Base-by-base conservation (phyloP, 1,140 invertebrate species). In the Drosophila bifasciata region DNA sequence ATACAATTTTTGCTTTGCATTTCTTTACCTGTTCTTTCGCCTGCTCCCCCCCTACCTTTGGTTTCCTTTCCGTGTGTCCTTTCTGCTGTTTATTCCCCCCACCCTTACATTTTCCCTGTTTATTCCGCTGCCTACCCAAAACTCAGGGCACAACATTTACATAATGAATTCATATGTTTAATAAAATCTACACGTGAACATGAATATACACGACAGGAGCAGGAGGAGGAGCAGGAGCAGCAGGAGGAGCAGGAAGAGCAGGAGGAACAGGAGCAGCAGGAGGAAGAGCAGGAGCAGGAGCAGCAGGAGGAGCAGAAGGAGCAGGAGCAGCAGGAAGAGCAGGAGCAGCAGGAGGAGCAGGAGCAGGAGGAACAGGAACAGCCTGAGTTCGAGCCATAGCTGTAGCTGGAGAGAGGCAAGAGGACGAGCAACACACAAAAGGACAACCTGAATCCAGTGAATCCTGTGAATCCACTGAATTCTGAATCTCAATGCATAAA, bases 151-250 rank as follows among this genome's bases (percentile, higher is more conserved):
- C 50, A 56, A 36, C 69, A 90, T 90, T 90, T 90, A 70, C 86
- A 90, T 90, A 90, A 90, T 90, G 77, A 85, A 89, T 90, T 90
- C 88, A 90, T 90, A 85, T 85, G 88, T 78, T 89, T 89, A 89
- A 89, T 89, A 89, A 89, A 89, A 86, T 88, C 77, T 78, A 88
- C 83, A 88, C 78, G 78, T 81, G 83, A 81, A 77, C 76, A 79
- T 66, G 76, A 73, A 77, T 64, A 76, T 55, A 53, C 28, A 28
- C 19, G 23, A 15, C 39, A 43, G 19, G 1, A 36, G 19, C 1
- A 36, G 3, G 11, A 13, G 11, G 5, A 36, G 32, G 32, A 36
- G 4, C 28, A 2, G 8, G 1, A 32, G 15, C 28, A 43, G 19
- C 3, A 25, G 6, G 25, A n/a, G n/a, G n/a, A n/a, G n/a, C n/a